phyloP scores from a whole-genome alignment of 2,797 vertebrate genomes.

The Alouatta caraya region DNA sequence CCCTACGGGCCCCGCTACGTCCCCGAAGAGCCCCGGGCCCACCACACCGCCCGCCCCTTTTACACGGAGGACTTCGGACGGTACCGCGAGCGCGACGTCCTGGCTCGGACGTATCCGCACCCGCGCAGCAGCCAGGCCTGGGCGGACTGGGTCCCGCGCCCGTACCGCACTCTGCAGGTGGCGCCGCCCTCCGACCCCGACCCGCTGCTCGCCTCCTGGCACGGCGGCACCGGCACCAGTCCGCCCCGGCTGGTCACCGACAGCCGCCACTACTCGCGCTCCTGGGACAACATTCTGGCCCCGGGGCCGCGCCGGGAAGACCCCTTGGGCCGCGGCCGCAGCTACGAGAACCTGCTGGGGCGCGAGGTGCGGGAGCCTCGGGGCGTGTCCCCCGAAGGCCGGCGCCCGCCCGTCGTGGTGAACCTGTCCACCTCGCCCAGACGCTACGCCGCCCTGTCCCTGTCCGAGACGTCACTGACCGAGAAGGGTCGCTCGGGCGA shows the following conservation, averaged over 20 bases:
- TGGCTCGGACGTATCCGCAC: constrained; percentile 84
- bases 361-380: constrained; percentile 84
- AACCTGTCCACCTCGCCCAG: constrained; percentile 96
- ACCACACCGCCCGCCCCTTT: constrained; percentile 85
- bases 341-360: constrained; percentile 94
- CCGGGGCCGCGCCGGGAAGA: constrained; percentile 88
- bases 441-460: constrained; percentile 95
- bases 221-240: constrained; percentile 86
- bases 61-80: constrained; percentile 88
- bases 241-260: constrained; percentile 89
- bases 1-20: constrained; percentile 84
- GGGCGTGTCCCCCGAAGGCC: constrained; percentile 86
- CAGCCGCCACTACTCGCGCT: constrained; percentile 93
- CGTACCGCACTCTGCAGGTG: constrained; percentile 67
- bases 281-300: constrained; percentile 96
- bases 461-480: constrained; percentile 94
- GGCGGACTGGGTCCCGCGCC: constrained; percentile 62
- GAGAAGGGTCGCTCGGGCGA: constrained; percentile 88
- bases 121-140: constrained; percentile 83
- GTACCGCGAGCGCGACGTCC: constrained; percentile 81
- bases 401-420: constrained; percentile 92
- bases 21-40: constrained; percentile 84
- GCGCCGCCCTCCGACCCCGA: constrained; percentile 71
- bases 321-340: constrained; percentile 90
- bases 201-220: constrained; percentile 89